Conservation (phyloP, 2,888 invertebrate species). For the Clanis bilineata region DNA sequence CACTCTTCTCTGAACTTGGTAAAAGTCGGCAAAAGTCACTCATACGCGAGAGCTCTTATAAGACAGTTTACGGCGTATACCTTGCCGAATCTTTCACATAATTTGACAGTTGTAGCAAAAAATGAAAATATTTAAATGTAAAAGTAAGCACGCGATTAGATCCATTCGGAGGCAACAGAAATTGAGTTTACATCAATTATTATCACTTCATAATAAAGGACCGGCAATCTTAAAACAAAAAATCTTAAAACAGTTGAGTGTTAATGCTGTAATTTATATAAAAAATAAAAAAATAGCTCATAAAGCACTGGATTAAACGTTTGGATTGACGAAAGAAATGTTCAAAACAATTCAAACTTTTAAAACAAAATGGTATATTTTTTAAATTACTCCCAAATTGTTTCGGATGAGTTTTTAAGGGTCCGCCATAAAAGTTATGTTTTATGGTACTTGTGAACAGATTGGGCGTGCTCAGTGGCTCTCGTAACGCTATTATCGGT, state of each 20-base stretch:
- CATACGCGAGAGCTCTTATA: no score
- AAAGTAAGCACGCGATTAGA: no score
- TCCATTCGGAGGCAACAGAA: no score
- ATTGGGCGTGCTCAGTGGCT: conserved; percentile 21
- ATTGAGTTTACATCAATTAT: no score
- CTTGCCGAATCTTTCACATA: no score
- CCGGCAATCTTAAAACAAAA: background rate
- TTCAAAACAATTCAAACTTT: background rate
- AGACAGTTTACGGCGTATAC: no score
- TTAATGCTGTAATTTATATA: background rate
- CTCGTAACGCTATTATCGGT: conserved; percentile 14
- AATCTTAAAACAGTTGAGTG: background rate
- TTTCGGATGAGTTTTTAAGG: conserved; percentile 44
- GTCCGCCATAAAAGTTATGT: conserved; percentile 33
- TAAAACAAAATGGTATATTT: background rate
- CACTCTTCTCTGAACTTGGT: no score
- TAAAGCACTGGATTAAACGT: background rate
- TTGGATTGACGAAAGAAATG: background rate
- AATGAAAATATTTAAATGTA: no score
- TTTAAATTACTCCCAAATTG: conserved; percentile 31
- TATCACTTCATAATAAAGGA: background rate
- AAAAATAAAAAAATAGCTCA: background rate
- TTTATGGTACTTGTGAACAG: conserved; percentile 28
- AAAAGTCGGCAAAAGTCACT: no score
- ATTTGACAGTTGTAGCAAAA: no score